Evolutionary conservation across 2,797 vertebrate genomes (phyloP), one percentile per base, ranked within the genome.

Genomic region (Cyprinella venusta): DNA sequence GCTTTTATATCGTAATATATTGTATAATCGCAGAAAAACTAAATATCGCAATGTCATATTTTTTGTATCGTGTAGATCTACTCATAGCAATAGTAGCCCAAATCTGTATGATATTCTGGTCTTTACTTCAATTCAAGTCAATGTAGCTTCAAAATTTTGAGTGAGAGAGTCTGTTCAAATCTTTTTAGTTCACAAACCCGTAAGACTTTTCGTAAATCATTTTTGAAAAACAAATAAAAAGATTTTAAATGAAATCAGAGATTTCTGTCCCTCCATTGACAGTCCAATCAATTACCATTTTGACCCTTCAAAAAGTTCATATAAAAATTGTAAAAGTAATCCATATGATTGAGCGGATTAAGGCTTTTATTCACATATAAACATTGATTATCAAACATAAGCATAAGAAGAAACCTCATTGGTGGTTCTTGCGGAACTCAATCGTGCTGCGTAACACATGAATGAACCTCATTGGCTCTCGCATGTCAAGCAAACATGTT

Each of bases 361-460:
- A 15, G 45, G 45, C 13, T 48, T 48, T 48, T 48, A 48, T 48
- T 48, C 45, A 48, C 45, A 45, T 45, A 45, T 45, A 13, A 45
- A 45, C 42, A 45, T 45, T 59, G 56, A 59, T 59, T n/a, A 59
- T 10, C 10, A 1, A 59, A 24, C 56, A 24, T 12, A 13, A 52
- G 56, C 10, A 24, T 6, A 24, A 24, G 56, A 61, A 61, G 10
- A 61, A 61, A 61, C 10, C n/a, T 26, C 10, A 61, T 13, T 61
- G n/a, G n/a, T 45, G 15, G 12, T 13, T 24, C 56, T 24, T 24
- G 9, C 0, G 10, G 56, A 59, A 3, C 56, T 59, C n/a, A 61
- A 26, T 0, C 1, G 5, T 13, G 4, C 10, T 24, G n/a, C 1
- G 0, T n/a, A 61, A 26, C n/a, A 56, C 54, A 59, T 5, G 2